A percentile compares a stretch with the other conserved stretches of the same genome.
Conservation (phyloP, 1,140 invertebrate genomes). For the Magallana ariakensis region DNA sequence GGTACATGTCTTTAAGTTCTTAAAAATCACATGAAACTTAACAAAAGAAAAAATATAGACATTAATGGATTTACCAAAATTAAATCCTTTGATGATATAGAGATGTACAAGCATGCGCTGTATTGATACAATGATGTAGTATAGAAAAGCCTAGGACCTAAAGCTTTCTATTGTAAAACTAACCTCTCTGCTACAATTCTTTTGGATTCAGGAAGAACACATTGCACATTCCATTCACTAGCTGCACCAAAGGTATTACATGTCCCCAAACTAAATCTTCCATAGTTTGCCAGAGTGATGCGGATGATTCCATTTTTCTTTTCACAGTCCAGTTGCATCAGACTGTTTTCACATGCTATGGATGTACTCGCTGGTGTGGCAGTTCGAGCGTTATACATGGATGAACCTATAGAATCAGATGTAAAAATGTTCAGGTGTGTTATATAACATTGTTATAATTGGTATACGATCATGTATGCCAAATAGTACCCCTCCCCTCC, state of each 20-base stretch:
- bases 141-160: too few relatives aligned
- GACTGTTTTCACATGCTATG: constrained; percentile 96
- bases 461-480: too few relatives aligned
- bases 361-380: constrained; percentile 82
- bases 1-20: too few relatives aligned
- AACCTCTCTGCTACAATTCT: constrained; percentile 80
- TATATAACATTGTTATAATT: too few relatives aligned
- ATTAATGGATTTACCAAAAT: too few relatives aligned
- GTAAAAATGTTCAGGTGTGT: too few relatives aligned
- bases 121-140: too few relatives aligned
- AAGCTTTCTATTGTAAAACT: not conserved
- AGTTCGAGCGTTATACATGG: not conserved
- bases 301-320: constrained; percentile 87
- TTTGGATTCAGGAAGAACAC: constrained; percentile 87
- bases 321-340: constrained; percentile 90
- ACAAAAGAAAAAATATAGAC: too few relatives aligned
- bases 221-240: constrained; percentile 96
- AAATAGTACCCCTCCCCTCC: too few relatives aligned
- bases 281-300: constrained; percentile 96
- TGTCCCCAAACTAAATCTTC: constrained; percentile 95
- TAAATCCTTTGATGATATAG: too few relatives aligned
- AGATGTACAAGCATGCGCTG: too few relatives aligned
- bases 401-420: not conserved
- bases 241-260: constrained; percentile 93
- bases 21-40: too few relatives aligned